Base-by-base conservation (phyloP, 2,888 invertebrate genomes). In the Cosmia pyralina region DNA sequence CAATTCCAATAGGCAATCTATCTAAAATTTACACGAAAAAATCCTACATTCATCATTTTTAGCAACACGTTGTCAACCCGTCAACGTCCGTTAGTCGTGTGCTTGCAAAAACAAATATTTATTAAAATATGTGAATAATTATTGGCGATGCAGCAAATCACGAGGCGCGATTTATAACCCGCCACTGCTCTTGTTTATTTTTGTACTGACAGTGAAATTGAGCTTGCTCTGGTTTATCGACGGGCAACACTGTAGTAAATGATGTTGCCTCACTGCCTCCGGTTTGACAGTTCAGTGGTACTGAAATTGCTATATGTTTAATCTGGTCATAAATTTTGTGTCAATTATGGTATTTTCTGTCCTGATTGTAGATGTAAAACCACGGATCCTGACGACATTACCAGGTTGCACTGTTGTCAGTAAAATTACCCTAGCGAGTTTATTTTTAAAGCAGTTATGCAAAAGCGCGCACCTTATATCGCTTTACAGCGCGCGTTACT, bases 71-170 rank as follows among this genome's bases (percentile, higher is more conserved):
- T 84, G 84, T 81, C 86, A 83, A 84, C 72, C 72, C 84, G 80
- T 86, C 86, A 79, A 75, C 81, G 69, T 77, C 58, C 74, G 82
- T 64, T 55, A 75, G 70, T 72, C 72, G 67, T 64, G 58, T 72
- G 71, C 72, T 70, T 79, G 72, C 77, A 82, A 86, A 87, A 90
- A 90, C 90, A 89, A 90, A 91, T 91, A 90, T 90, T 88, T 88
- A 90, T 88, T 85, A 86, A 89, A 90, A 90, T 87, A 84, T 85
- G 64, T 79, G 77, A 84, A 85, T 87, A 88, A 88, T 91, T 89
- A 91, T 88, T 86, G 86, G 78, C 83, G 79, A 82, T 83, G 84
- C 88, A 88, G 84, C 86, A 86, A 89, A 89, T 90, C 90, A 86
- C 85, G 81, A 69, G 71, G 28, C 70, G 38, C 83, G 85, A 88